Conservation (phyloP, 1,140 invertebrate species). For the Andrena cerasifolii region DNA sequence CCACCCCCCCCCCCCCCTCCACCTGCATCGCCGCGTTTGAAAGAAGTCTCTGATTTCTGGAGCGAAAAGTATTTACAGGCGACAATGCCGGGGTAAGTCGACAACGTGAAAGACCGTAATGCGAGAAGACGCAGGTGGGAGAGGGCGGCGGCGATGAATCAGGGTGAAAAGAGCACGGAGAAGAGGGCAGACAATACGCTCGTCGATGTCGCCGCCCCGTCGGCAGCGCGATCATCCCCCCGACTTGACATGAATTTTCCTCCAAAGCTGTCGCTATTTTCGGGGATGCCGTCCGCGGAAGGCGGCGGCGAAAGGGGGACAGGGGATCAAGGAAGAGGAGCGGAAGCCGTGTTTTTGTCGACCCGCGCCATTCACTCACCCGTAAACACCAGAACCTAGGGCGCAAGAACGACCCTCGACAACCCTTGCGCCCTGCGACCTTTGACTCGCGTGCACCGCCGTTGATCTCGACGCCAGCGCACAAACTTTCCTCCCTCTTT, state of each 20-base stretch:
- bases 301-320: neutral
- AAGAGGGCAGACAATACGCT: conserved; percentile 50
- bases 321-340: neutral
- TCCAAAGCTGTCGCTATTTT: conserved; percentile 73
- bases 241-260: conserved; percentile 76
- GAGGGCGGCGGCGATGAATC: too few species aligned
- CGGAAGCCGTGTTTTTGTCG: neutral
- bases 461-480: too few species aligned
- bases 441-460: too few species aligned
- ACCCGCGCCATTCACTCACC: conserved; percentile 1
- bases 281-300: conserved; percentile 41
- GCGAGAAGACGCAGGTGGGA: neutral
- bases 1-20: too few species aligned
- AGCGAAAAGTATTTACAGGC: neutral
- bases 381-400: conserved; percentile 15
- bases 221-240: conserved; percentile 64
- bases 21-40: too few species aligned
- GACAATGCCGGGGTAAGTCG: neutral
- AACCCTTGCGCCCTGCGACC: too few species aligned
- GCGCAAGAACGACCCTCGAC: neutral
- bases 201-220: conserved; percentile 32
- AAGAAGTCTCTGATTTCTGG: neutral
- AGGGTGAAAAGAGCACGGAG: neutral
- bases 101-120: neutral
- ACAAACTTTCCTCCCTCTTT: too few species aligned